These are phyloP conservation scores for Bellardia bayeri DNA, from an alignment of 2,888 invertebrate species.

Conservation along the genomic window DNA sequence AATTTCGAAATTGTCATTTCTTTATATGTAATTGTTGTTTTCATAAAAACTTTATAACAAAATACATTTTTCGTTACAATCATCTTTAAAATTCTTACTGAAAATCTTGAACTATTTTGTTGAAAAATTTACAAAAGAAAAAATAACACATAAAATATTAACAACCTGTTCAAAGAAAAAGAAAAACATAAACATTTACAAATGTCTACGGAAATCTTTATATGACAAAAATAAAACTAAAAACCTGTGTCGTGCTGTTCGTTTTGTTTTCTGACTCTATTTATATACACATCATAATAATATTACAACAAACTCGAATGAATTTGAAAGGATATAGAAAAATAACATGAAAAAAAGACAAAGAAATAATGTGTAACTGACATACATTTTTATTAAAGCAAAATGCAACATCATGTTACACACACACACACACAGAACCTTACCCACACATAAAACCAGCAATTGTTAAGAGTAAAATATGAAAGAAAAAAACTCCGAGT, in stretches of 20 bases:
- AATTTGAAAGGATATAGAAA: constrained; percentile 47
- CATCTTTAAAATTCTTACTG: too few relatives aligned
- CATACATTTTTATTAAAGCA: constrained; percentile 50
- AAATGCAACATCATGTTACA: constrained; percentile 60
- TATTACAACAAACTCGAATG: constrained; percentile 50
- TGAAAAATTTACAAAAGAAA: too few relatives aligned
- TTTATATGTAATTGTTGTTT: too few relatives aligned
- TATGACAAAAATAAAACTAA: constrained; percentile 32
- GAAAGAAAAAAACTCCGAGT: constrained; percentile 1
- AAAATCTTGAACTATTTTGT: too few relatives aligned
- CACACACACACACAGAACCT: background rate
- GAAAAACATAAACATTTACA: too few relatives aligned
- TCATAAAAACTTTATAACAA: too few relatives aligned
- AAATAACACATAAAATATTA: too few relatives aligned
- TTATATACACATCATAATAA: constrained; percentile 53
- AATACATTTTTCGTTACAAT: too few relatives aligned
- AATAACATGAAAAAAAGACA: background rate
- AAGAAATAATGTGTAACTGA: constrained; percentile 48
- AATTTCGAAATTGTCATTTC: too few relatives aligned
- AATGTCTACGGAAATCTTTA: background rate
- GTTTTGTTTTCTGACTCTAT: constrained; percentile 1
- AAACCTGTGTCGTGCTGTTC: constrained; percentile 47
- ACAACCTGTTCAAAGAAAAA: too few relatives aligned
- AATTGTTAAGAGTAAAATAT: constrained; percentile 17
- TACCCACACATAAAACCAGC: constrained; percentile 28